Conservation (phyloP, 2,797 vertebrate genomes). For the Hippopotamyrus pictus region DNA sequence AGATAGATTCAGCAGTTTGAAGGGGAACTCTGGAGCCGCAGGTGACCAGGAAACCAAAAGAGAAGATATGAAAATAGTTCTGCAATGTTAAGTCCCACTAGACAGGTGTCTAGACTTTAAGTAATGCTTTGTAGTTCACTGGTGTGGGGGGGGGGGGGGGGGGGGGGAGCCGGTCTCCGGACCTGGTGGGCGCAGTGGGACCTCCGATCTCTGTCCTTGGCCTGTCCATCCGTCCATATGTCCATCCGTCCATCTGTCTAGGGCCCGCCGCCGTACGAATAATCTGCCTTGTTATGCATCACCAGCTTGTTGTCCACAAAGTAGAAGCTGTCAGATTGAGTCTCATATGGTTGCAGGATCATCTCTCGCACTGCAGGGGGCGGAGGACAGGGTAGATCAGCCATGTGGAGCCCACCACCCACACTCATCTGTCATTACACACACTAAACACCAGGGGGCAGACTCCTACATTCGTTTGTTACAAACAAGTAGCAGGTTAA, state of each 20-base stretch:
- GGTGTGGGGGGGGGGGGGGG: constrained; percentile 11
- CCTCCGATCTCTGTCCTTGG: constrained; percentile 24
- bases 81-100: not conserved
- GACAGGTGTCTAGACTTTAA: not conserved
- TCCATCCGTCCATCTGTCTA: constrained; percentile 44
- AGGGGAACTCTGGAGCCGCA: not conserved
- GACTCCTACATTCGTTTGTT: not conserved
- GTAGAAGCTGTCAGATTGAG: constrained; percentile 99
- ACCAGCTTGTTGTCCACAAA: constrained; percentile 97
- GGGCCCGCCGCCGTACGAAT: constrained; percentile 89
- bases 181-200: constrained; percentile 32
- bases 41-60: not conserved
- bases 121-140: not conserved
- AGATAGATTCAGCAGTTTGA: not conserved
- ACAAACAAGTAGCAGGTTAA: not conserved
- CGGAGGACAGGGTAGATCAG: not conserved
- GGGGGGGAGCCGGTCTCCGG: constrained; percentile 6
- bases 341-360: constrained; percentile 89
- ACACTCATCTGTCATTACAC: not conserved
- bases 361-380: constrained; percentile 79
- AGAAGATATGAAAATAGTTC: not conserved
- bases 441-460: not conserved
- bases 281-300: constrained; percentile 99
- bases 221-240: constrained; percentile 23
- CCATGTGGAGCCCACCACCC: not conserved